phyloP scores from a whole-genome alignment of 2,888 invertebrate species.

The Pedicia rivosa region DNA sequence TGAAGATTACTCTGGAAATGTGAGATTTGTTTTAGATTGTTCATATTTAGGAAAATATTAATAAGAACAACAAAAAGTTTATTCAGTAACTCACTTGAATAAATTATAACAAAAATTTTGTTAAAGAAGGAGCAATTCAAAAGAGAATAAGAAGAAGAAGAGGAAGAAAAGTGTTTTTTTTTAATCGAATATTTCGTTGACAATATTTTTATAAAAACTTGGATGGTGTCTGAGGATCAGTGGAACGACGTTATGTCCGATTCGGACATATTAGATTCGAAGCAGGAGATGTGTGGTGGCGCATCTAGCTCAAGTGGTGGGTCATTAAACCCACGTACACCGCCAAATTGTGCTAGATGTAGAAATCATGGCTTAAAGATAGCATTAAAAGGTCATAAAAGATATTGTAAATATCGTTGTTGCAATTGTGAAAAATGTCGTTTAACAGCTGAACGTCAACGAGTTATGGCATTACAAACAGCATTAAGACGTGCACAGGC shows the following conservation, averaged over 20 bases:
- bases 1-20: no score
- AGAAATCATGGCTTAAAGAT: constrained; percentile 82
- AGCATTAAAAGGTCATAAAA: constrained; percentile 80
- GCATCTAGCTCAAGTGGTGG: constrained; percentile 36
- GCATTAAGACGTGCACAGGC: constrained; percentile 69
- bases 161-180: no score
- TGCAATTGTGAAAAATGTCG: constrained; percentile 79
- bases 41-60: no score
- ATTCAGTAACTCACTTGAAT: no score
- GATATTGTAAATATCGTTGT: constrained; percentile 72
- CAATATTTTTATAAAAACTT: constrained; percentile 1
- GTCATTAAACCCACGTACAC: constrained; percentile 54
- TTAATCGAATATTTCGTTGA: no score
- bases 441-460: constrained; percentile 70
- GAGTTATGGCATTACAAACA: constrained; percentile 80
- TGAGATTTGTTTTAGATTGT: no score
- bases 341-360: constrained; percentile 85
- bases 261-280: constrained; percentile 35
- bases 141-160: no score
- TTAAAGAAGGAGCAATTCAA: no score
- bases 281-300: constrained; percentile 34
- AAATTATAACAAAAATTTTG: no score
- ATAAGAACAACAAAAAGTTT: no score
- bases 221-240: constrained; percentile 29
- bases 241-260: constrained; percentile 34